Base-by-base conservation (phyloP, 2,797 vertebrate genomes). In the Lagocephalus sceleratus region DNA sequence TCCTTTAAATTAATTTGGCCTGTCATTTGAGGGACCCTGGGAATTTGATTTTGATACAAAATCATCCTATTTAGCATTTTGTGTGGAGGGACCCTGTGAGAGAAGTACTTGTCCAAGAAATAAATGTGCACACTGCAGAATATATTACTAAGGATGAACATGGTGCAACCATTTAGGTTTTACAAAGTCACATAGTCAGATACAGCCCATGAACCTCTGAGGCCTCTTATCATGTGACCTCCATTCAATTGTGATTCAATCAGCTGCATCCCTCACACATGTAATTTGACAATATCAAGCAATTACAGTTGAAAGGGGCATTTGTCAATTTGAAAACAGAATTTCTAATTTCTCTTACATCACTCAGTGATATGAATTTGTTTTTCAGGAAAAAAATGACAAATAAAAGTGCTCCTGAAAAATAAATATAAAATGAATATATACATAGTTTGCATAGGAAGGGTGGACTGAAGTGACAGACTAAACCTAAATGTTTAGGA, bases 361-460 rank as follows among this genome's bases (percentile, higher is more conserved):
- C 25, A 7, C 25, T 25, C 25, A 25, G 25, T 25, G 8, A 25
- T 6, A 25, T 5, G 25, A 25, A 25, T 25, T n/a, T n/a, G n/a
- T n/a, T n/a, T n/a, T n/a, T n/a, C 5, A 25, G 25, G 25, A 5
- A 25, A 2, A 25, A 25, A 7, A 25, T 5, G 25, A 25, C 25
- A 25, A 25, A 25, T 25, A 77, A 57, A 76, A 70, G 61, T 51
- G 68, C 75, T 84, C 81, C 85, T 86, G 77, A 86, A 87, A 89
- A 78, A 19, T n/a, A n/a, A n/a, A n/a, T n/a, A n/a, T n/a, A 82
- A 81, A 25, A 71, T 80, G 75, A 83, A 85, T 80, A 25, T 25
- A 25, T 25, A 23, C 78, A 40, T 65, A 57, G 48, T 73, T 71
- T 70, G 68, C 21, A 29, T 66, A 49, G 40, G 57, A 61, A 54